Evolutionary conservation across 2,113 vertebrate species (phyloP).

Genomic region (Hiodon alosoides): DNA sequence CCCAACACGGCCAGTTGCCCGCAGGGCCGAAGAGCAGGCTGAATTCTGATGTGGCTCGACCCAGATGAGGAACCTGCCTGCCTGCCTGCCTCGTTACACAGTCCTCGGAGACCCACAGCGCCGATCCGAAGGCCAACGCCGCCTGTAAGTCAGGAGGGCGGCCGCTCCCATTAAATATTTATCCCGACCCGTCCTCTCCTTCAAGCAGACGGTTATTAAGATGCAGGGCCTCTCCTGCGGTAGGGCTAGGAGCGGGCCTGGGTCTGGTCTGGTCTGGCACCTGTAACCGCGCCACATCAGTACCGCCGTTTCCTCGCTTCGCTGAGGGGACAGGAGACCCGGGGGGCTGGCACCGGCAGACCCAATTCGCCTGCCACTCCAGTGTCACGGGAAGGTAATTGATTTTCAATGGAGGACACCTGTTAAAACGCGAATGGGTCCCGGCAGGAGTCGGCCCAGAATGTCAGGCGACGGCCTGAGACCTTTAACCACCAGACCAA

Average conservation of each 20-base stretch:
- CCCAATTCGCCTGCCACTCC: no score
- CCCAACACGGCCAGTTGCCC: not conserved
- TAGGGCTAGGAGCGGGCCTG: not conserved
- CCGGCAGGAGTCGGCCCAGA: no score
- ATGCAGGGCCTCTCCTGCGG: not conserved
- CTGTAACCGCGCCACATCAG: no score
- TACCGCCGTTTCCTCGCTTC: no score
- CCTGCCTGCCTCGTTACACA: not conserved
- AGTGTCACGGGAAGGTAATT: no score
- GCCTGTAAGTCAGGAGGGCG: not conserved
- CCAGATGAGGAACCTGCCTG: not conserved
- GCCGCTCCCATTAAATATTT: not conserved
- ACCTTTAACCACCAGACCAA: no score
- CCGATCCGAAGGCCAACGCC: not conserved
- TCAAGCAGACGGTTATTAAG: not conserved
- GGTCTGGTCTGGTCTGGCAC: not conserved
- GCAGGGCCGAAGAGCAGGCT: not conserved
- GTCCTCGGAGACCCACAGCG: not conserved
- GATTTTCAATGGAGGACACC: no score
- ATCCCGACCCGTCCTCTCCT: not conserved
- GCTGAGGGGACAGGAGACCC: no score
- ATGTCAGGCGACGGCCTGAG: no score
- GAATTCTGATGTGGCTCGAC: not conserved
- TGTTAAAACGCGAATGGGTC: no score
- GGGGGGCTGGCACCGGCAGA: no score